Evolutionary conservation across 2,113 vertebrate species (phyloP).

Genomic region (Todiramphus chloris): DNA sequence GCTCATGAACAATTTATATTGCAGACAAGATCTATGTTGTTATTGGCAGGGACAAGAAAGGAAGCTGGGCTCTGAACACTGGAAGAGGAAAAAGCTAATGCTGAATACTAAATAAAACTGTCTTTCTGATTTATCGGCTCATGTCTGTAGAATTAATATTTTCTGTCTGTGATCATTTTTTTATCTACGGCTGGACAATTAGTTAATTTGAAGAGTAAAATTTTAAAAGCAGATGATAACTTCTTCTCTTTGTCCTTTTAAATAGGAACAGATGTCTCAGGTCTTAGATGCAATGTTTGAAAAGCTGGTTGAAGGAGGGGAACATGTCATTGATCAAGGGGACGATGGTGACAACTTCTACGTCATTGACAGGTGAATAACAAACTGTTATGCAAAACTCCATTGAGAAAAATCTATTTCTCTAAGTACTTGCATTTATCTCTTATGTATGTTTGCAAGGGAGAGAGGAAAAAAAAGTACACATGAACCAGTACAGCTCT

Average conservation of each 20-base stretch:
- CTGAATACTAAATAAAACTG: neutral
- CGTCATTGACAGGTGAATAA: slow-evolving; percentile 90
- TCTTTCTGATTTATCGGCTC: neutral
- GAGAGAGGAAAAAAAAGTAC: neutral
- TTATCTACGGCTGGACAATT: neutral
- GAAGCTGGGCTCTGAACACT: neutral
- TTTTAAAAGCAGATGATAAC: neutral
- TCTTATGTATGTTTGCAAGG: neutral
- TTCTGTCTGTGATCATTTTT: neutral
- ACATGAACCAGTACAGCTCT: neutral
- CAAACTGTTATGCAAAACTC: neutral
- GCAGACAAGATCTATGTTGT: neutral
- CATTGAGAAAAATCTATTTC: neutral
- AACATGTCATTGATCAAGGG: slow-evolving; percentile 96
- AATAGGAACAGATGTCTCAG: slow-evolving; percentile 96
- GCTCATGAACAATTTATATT: neutral
- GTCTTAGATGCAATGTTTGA: slow-evolving; percentile 99
- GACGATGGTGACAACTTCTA: slow-evolving; percentile 99
- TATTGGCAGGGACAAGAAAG: neutral
- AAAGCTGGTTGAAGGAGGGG: slow-evolving; percentile 87
- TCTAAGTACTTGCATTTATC: neutral
- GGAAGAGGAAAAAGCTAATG: neutral
- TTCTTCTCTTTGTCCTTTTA: slow-evolving; percentile 4
- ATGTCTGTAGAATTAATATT: neutral
- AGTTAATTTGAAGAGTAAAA: neutral